phyloP scores from a whole-genome alignment of 2,797 vertebrate species.

The Tangara arthus region DNA sequence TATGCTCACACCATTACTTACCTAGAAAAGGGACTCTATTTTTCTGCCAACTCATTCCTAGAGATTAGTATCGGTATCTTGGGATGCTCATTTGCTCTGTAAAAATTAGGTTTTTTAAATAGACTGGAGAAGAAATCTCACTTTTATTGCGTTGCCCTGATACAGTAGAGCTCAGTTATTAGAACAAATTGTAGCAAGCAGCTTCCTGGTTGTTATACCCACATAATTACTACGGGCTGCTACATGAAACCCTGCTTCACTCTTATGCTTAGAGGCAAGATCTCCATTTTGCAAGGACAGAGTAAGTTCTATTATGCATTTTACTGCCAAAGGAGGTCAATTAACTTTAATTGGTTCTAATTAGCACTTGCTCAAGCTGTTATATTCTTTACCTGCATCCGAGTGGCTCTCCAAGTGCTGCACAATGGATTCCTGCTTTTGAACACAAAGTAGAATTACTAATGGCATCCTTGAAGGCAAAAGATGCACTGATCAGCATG shows the following conservation, averaged over 20 bases:
- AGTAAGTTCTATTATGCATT: constrained; percentile 52
- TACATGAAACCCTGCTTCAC: constrained; percentile 17
- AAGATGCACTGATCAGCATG: constrained; percentile 55
- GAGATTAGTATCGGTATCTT: constrained; percentile 12
- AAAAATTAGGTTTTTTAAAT: constrained; percentile 33
- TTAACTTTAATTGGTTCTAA: constrained; percentile 70
- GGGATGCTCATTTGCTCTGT: constrained; percentile 23
- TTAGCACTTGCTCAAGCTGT: constrained; percentile 65
- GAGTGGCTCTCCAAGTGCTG: constrained; percentile 54
- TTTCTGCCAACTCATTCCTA: constrained; percentile 47
- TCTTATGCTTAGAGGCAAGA: constrained; percentile 23
- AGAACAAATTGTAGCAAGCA: constrained; percentile 28
- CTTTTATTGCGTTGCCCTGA: background rate
- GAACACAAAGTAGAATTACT: constrained; percentile 50
- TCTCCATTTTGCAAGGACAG: constrained; percentile 61
- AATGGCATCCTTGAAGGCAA: constrained; percentile 60
- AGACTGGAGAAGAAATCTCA: constrained; percentile 6
- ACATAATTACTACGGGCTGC: constrained; percentile 22
- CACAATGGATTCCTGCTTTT: constrained; percentile 60
- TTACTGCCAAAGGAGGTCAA: constrained; percentile 65
- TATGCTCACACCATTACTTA: constrained; percentile 8
- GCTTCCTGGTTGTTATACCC: constrained; percentile 13
- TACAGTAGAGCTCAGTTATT: constrained; percentile 1
- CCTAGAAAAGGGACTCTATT: background rate
- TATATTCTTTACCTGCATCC: constrained; percentile 66